Base-by-base conservation (phyloP, 2,797 vertebrate species). In the Sebastes itinus region DNA sequence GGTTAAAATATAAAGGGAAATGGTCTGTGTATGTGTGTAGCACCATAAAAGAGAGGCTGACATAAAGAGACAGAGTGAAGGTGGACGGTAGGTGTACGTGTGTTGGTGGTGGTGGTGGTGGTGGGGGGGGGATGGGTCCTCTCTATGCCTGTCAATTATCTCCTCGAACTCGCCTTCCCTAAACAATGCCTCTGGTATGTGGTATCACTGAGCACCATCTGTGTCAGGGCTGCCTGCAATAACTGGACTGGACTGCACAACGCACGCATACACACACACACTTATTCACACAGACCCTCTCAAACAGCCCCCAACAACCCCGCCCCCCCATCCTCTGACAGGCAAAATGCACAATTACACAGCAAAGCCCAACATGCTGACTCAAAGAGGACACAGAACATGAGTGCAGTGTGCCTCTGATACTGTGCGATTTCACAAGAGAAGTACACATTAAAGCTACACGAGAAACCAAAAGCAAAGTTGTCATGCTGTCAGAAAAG, bases 181-280 rank as follows among this genome's bases (percentile, higher is more conserved):
- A 95, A 96, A 96, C 95, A 96, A 96, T 95, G 94, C 94, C 95
- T 96, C 92, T 96, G 96, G 96, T 96, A 96, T 96, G 96, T 94
- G 95, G 92, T 95, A 96, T 96, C 91, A 79, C 94, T 93, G 89
- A 94, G 88, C 92, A 95, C 95, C 96, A 96, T 96, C 96, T 96
- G 96, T 95, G 96, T 94, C 92, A 93, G 89, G 94, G 95, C 91
- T 95, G 94, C 92, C 92, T 93, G 94, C 93, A 96, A 96, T 94
- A 96, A 95, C 94, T 94, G 96, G 95, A 96, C 95, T 95, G 96
- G 96, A 96, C 91, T 95, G 82, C 75, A 86, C 83, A 72, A 76
- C 25, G n/a, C 75, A 64, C 81, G 73, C 82, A 81, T 74, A 79
- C 62, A 52, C 83, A 82, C 75, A 59, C 76, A 77, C 73, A 80